Base-by-base conservation (phyloP, 2,888 invertebrate species). In the Phalangium opilio region DNA sequence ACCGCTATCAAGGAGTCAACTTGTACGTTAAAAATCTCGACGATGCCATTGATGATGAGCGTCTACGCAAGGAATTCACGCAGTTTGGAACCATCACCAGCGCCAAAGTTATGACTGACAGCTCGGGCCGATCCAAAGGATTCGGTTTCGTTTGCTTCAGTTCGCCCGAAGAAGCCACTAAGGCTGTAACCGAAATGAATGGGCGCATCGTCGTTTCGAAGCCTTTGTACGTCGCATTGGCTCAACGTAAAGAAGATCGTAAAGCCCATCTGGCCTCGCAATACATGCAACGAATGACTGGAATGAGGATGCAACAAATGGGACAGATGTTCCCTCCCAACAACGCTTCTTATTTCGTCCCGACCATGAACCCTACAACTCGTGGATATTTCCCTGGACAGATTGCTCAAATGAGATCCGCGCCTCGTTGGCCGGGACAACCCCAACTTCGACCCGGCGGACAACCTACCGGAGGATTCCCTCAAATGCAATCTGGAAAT, bases 141-240 rank as follows among this genome's bases (percentile, higher is more conserved):
- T 99, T 99, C 69, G 98, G 98, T 33, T 98, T 98, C 68, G 98
- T 99, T 18, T 98, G 98, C 72, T 98, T 98, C 67, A 89, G 89
- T 49, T 82, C 87, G 15, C 87, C 93, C 1, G 93, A 95, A 66
- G 96, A 98, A 70, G 96, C 98, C 10, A 98, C 96, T 3, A 93
- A 93, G 66, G 98, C 96, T 44, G 95, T 99, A 1, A 96, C 95
- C 5, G 96, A 98, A 68, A 89, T 98, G 86, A 98, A 98, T 67
- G 93, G 95, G 3, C 81, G 93, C 48, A 96, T 98, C 60, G 80
- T 98, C 41, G 91, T 89, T 50, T 80, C 87, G 12, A 99, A 99
- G 70, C 98, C 98, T 3, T 70, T 99, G 53, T 99, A 98, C 69
- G 98, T 99, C 42, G 96, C 98, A 33, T 72, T 99, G 59, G 98